These are phyloP conservation scores for Tetramorium bicarinatum DNA, from an alignment of 2,888 invertebrate species.

Conservation along the genomic window DNA sequence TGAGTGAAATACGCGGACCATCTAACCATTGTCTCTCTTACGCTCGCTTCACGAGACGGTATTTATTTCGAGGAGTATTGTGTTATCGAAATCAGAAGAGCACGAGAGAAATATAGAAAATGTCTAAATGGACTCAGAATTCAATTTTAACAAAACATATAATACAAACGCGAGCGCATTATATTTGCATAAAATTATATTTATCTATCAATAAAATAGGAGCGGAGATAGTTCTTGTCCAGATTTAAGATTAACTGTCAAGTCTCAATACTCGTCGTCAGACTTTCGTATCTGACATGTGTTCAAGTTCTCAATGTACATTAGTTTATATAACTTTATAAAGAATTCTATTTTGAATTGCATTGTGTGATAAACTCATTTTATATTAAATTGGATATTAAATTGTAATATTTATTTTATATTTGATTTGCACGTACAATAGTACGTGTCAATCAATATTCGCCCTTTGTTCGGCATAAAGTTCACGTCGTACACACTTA, in stretches of 20 bases:
- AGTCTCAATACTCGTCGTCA: no score
- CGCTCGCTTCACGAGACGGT: neutral
- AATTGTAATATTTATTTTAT: neutral
- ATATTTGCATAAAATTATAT: neutral
- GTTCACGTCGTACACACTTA: neutral
- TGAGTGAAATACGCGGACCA: slow-evolving; percentile 2
- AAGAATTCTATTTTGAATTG: neutral
- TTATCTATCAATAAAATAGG: neutral
- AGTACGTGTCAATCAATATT: neutral
- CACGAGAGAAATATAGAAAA: neutral
- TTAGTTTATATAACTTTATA: neutral
- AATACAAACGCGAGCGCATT: neutral
- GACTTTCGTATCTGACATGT: neutral
- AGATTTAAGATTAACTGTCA: neutral
- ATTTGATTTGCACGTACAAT: neutral
- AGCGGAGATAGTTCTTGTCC: neutral
- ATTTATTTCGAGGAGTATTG: neutral
- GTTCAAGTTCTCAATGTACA: no score
- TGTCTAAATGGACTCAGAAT: neutral
- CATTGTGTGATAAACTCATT: neutral
- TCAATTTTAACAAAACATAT: neutral
- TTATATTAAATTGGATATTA: neutral
- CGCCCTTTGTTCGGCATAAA: neutral
- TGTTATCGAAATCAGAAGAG: neutral
- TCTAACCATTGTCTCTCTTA: neutral